Evolutionary conservation across 2,888 invertebrate species (phyloP).

Genomic region (Nomada ferruginata): DNA sequence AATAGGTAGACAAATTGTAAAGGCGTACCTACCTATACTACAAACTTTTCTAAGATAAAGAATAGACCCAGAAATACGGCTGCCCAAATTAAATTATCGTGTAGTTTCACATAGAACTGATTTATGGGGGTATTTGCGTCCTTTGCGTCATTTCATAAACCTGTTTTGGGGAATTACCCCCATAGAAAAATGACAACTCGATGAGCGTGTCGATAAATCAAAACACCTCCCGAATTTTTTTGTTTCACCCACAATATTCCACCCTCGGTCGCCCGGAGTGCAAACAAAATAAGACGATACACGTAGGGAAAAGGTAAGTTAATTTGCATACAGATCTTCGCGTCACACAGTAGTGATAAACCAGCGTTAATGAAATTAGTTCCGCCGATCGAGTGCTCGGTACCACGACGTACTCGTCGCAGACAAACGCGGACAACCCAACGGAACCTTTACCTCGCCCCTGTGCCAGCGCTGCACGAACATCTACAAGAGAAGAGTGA

Average conservation of each 20-base stretch:
- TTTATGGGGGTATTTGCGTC: too few relatives aligned
- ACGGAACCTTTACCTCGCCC: background rate
- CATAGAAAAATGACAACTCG: too few relatives aligned
- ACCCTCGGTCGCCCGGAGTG: background rate
- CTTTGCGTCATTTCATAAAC: too few relatives aligned
- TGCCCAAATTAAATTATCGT: too few relatives aligned
- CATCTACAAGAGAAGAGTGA: slow-evolving; percentile 26
- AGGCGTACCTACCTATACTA: too few relatives aligned
- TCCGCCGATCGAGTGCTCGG: slow-evolving; percentile 12
- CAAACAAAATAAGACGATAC: background rate
- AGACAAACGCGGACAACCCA: background rate
- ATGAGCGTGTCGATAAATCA: too few relatives aligned
- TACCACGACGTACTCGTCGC: background rate
- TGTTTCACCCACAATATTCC: background rate
- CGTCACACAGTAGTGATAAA: slow-evolving; percentile 20
- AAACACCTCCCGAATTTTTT: too few relatives aligned
- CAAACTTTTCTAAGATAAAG: too few relatives aligned
- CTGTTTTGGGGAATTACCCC: too few relatives aligned
- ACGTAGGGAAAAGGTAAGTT: background rate
- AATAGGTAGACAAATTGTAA: too few relatives aligned
- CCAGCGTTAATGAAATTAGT: slow-evolving; percentile 30
- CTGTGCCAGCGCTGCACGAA: background rate
- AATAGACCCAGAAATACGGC: too few relatives aligned
- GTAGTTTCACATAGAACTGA: too few relatives aligned
- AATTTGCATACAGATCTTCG: slow-evolving; percentile 35